These are phyloP conservation scores for Entomyzon cyanotis DNA, from an alignment of 2,113 vertebrate genomes.

Conservation along the genomic window DNA sequence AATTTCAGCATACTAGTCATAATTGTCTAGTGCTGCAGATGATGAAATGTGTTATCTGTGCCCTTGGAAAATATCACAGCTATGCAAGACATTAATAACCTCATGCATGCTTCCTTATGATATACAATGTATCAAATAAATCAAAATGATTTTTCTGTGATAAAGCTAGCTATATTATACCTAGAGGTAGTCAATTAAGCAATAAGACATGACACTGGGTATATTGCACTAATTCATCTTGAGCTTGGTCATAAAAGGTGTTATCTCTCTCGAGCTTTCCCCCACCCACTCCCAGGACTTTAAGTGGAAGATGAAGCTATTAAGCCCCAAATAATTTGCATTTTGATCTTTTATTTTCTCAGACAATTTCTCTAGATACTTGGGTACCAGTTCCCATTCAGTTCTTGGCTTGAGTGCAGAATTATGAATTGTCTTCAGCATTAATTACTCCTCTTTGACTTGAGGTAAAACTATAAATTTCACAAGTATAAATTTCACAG, in stretches of 20 bases:
- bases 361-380: background rate
- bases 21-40: background rate
- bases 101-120: background rate
- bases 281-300: background rate
- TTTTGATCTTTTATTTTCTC: background rate
- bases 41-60: background rate
- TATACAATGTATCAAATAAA: constrained; percentile 48
- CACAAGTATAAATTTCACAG: background rate
- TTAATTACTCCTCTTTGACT: background rate
- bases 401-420: background rate
- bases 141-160: constrained; percentile 45
- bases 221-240: constrained; percentile 56
- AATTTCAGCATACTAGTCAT: background rate
- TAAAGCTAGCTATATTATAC: constrained; percentile 36
- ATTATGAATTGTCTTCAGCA: background rate
- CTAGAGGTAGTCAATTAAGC: constrained; percentile 53
- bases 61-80: constrained; percentile 44
- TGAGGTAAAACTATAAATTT: background rate
- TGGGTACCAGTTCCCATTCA: background rate
- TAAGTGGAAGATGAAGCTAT: background rate
- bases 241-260: background rate
- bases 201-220: constrained; percentile 31
- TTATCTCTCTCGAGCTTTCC: background rate
- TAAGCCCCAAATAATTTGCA: background rate
- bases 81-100: constrained; percentile 42